phyloP scores from a whole-genome alignment of 2,888 invertebrate species.

The Plemyria rubiginata region DNA sequence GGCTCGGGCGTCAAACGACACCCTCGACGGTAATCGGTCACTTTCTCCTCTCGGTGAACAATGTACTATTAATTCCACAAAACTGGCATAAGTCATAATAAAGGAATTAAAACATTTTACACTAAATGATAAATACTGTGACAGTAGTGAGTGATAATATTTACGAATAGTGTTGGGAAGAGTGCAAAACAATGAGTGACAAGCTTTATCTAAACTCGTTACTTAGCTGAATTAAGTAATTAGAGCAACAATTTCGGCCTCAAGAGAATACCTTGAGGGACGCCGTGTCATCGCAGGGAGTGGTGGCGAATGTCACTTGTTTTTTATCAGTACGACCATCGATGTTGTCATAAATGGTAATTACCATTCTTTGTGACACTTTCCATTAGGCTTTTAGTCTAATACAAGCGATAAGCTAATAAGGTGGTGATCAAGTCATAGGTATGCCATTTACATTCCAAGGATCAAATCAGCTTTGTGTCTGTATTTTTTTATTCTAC shows the following conservation, averaged over 20 bases:
- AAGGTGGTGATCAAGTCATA: constrained; percentile 40
- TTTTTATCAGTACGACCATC: constrained; percentile 51
- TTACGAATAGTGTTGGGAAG: neutral
- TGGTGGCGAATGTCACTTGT: constrained; percentile 43
- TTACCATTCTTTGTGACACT: constrained; percentile 47
- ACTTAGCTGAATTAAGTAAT: constrained; percentile 36
- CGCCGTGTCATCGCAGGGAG: constrained; percentile 48
- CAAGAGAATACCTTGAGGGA: constrained; percentile 50
- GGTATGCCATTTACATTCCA: constrained; percentile 29
- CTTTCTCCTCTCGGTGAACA: too few relatives aligned
- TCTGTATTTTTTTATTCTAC: neutral
- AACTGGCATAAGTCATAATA: too few relatives aligned
- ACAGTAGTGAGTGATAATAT: neutral
- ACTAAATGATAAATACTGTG: neutral
- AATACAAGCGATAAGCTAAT: constrained; percentile 46
- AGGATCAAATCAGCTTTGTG: neutral
- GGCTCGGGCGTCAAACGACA: too few relatives aligned
- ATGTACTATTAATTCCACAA: too few relatives aligned
- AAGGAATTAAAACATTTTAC: too few relatives aligned
- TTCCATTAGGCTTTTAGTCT: constrained; percentile 55
- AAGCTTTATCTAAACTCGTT: constrained; percentile 25
- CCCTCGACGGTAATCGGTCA: too few relatives aligned
- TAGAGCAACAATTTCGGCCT: constrained; percentile 47
- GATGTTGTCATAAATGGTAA: constrained; percentile 55
- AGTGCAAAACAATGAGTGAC: constrained; percentile 38